phyloP scores from a whole-genome alignment of 2,113 vertebrate genomes.

The Chunga burmeisteri region DNA sequence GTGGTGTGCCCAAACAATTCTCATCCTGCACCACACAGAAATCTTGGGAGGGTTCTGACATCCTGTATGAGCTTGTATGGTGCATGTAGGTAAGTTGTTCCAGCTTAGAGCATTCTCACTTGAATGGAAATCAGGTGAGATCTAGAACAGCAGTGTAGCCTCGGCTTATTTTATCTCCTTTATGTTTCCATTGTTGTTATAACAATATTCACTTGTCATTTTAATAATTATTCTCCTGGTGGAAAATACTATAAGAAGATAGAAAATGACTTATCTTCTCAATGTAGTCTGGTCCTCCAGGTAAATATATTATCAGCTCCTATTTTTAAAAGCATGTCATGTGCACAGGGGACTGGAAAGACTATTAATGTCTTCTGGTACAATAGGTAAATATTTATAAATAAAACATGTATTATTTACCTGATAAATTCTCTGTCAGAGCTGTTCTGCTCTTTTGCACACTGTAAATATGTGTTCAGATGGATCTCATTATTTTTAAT shows the following conservation, averaged over 20 bases:
- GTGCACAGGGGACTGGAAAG: not conserved
- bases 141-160: not conserved
- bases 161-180: not conserved
- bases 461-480: not conserved
- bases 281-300: not conserved
- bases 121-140: not conserved
- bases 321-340: not conserved
- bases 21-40: not conserved
- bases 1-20: not conserved
- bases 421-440: not conserved
- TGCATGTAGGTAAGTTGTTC: not conserved
- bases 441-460: not conserved
- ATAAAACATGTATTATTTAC: not conserved
- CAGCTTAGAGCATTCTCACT: not conserved
- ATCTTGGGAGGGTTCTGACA: not conserved
- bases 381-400: conserved; percentile 15
- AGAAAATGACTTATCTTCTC: not conserved
- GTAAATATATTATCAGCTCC: not conserved
- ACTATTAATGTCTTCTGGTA: not conserved
- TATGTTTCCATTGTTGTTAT: not conserved
- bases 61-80: rapidly evolving
- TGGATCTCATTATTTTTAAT: conserved; percentile 22
- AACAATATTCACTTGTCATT: not conserved
- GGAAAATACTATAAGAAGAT: not conserved
- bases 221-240: not conserved